Evolutionary conservation across 1,140 invertebrate genomes (phyloP).

Genomic region (Polypedilum vanderplanki): DNA sequence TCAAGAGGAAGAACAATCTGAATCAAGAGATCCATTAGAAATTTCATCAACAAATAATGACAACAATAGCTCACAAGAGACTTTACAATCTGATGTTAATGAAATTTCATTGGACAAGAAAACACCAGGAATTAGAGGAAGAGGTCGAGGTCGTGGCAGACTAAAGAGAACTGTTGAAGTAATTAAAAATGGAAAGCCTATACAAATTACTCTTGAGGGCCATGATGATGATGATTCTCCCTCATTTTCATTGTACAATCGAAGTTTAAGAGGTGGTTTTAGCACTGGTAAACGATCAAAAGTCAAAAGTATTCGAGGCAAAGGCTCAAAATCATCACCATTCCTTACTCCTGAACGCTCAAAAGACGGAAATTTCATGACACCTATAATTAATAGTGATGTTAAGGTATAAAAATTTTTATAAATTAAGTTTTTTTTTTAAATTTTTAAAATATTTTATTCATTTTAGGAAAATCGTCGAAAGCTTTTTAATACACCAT

Average conservation of each 20-base stretch:
- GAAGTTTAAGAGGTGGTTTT: conserved; percentile 20
- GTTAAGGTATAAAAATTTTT: no score
- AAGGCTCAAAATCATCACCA: background rate
- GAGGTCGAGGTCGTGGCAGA: background rate
- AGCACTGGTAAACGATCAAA: conserved; percentile 1
- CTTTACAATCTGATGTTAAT: background rate
- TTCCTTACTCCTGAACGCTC: background rate
- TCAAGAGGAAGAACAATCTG: background rate
- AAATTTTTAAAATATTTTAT: background rate
- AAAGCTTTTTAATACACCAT: conserved; percentile 43
- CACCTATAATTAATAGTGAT: background rate
- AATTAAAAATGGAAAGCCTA: conserved; percentile 21
- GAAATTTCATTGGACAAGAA: background rate
- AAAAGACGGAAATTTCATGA: conserved; percentile 1
- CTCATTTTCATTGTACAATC: conserved; percentile 6
- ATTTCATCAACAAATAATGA: background rate
- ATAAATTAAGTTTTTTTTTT: background rate
- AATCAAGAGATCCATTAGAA: conserved; percentile 7
- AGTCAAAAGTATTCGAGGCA: background rate
- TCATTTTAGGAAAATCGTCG: background rate
- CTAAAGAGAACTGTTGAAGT: conserved; percentile 22
- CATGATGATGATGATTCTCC: conserved; percentile 22
- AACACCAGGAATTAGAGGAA: background rate
- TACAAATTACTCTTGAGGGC: background rate
- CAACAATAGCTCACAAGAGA: background rate